These are phyloP conservation scores for Sinella curviseta DNA, from an alignment of 1,140 invertebrate genomes.

Conservation along the genomic window DNA sequence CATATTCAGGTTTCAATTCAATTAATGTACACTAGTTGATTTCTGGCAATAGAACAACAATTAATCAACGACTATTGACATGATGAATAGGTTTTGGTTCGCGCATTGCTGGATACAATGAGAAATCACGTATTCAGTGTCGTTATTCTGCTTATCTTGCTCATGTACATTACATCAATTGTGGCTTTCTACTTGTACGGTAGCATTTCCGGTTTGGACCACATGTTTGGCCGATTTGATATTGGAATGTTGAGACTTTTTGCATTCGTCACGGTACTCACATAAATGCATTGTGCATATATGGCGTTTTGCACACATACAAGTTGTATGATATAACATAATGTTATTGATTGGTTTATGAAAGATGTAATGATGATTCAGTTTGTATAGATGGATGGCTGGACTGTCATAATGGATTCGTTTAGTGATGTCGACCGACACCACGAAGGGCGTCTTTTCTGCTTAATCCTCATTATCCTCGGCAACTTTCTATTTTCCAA, in stretches of 20 bases:
- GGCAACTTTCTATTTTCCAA: constrained; percentile 20
- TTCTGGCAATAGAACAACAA: not conserved
- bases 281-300: no score
- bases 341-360: no score
- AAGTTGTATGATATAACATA: not conserved
- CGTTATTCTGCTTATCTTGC: constrained; percentile 39
- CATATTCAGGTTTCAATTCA: constrained; percentile 34
- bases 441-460: not conserved
- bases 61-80: not conserved
- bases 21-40: not conserved
- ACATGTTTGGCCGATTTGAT: constrained; percentile 16
- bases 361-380: not conserved
- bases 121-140: constrained; percentile 41
- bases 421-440: not conserved
- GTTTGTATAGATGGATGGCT: constrained; percentile 24
- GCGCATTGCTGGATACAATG: constrained; percentile 39
- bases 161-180: constrained; percentile 41
- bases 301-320: no score
- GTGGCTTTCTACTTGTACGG: constrained; percentile 40
- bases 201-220: not conserved
- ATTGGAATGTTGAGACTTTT: constrained; percentile 40
- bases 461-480: not conserved
- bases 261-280: constrained; percentile 38
- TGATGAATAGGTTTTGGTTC: constrained; percentile 37
- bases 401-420: constrained; percentile 27